Evolutionary conservation across 2,888 invertebrate genomes (phyloP).

Genomic region (Imbricaverruca yamaguchii): DNA sequence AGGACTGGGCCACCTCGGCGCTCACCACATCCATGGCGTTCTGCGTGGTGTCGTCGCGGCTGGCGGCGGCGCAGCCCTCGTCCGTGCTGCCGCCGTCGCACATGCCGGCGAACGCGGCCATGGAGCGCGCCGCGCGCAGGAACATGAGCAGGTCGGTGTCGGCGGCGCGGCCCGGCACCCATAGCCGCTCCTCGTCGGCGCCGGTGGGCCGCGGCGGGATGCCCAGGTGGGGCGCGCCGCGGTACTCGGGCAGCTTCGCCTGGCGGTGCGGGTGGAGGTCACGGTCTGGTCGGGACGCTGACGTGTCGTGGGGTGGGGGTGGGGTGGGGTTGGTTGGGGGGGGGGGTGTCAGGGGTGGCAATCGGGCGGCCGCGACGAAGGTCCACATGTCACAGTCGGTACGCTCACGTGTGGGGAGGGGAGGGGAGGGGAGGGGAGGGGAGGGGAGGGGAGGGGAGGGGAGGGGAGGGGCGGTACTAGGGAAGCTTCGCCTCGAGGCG

Average conservation of each 20-base stretch:
- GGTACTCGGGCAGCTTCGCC: constrained; percentile 56
- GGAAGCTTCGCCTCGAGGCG: no score
- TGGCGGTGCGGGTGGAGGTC: constrained; percentile 37
- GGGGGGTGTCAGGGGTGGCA: no score
- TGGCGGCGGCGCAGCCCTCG: constrained; percentile 93
- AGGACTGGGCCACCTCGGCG: not conserved
- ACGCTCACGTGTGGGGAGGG: no score
- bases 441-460: no score
- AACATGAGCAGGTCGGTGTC: constrained; percentile 97
- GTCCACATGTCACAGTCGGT: no score
- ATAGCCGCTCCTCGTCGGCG: constrained; percentile 73
- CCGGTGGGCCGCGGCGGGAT: constrained; percentile 24
- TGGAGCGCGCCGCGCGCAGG: constrained; percentile 89
- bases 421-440: no score
- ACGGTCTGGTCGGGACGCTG: no score
- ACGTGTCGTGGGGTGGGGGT: no score
- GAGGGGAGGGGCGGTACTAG: no score
- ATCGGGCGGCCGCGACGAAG: no score
- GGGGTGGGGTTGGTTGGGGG: no score
- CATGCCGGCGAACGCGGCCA: constrained; percentile 98
- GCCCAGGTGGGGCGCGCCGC: constrained; percentile 38
- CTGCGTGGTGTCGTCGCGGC: constrained; percentile 93
- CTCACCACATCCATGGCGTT: constrained; percentile 87
- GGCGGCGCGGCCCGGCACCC: constrained; percentile 74
- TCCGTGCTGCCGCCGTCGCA: constrained; percentile 96